Conservation (phyloP, 2,888 invertebrate species). For the Aplocera efformata region DNA sequence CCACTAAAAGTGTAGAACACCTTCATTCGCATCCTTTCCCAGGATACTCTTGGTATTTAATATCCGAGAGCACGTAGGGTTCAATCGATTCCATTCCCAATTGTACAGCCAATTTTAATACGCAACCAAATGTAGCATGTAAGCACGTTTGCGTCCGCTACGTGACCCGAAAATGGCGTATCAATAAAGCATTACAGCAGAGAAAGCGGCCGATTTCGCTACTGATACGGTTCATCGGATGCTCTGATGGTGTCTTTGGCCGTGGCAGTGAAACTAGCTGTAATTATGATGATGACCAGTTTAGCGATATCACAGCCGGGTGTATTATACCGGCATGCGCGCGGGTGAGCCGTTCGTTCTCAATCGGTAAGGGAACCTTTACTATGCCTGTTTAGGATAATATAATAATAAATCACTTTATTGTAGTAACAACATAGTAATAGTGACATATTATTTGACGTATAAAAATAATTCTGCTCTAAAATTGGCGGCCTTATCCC, state of each 20-base stretch:
- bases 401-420: too few relatives aligned
- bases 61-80: not conserved
- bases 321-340: too few relatives aligned
- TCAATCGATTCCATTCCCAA: not conserved
- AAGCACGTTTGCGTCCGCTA: constrained; percentile 20
- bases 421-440: too few relatives aligned
- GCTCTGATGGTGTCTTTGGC: constrained; percentile 3
- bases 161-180: constrained; percentile 26
- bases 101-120: not conserved
- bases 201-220: constrained; percentile 38
- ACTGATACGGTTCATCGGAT: constrained; percentile 30
- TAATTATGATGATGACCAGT: constrained; percentile 2
- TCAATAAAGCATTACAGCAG: constrained; percentile 10
- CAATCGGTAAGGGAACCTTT: too few relatives aligned
- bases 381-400: too few relatives aligned
- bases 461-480: too few relatives aligned
- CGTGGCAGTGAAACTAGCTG: constrained; percentile 5
- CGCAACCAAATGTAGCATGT: constrained; percentile 9
- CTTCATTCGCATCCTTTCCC: too few relatives aligned
- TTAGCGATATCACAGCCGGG: not conserved
- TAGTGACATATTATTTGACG: too few relatives aligned
- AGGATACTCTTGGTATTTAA: not conserved
- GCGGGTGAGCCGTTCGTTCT: too few relatives aligned
- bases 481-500: too few relatives aligned
- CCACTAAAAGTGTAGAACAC: too few relatives aligned